These are phyloP conservation scores for Dilophus febrilis DNA, from an alignment of 2,888 invertebrate species.

Conservation along the genomic window DNA sequence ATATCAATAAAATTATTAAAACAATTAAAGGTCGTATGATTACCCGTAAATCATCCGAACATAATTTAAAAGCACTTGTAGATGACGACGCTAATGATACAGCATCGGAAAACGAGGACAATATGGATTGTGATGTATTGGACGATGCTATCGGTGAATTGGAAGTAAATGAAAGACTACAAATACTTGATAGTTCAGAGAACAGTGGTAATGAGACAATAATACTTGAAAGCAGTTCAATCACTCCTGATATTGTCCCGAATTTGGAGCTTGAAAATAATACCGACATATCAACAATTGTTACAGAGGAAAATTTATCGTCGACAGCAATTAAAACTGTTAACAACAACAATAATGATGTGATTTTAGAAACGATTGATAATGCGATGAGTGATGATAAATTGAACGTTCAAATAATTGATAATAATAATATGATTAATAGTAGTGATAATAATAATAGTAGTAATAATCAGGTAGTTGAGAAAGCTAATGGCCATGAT, in stretches of 20 bases:
- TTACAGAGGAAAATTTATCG: neutral
- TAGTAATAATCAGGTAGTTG: too few relatives aligned
- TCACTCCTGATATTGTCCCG: neutral
- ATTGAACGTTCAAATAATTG: conserved; percentile 2
- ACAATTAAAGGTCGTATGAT: neutral
- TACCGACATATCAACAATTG: too few relatives aligned
- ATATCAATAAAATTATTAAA: neutral
- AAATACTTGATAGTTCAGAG: neutral
- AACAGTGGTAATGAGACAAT: conserved; percentile 2
- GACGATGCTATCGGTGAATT: neutral
- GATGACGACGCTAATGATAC: neutral
- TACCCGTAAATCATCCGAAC: neutral
- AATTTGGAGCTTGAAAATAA: too few relatives aligned
- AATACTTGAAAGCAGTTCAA: conserved; percentile 6
- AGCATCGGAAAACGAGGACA: neutral
- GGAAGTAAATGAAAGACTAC: neutral
- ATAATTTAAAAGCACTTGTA: neutral
- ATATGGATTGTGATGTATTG: neutral
- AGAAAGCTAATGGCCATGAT: too few relatives aligned
- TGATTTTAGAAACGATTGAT: too few relatives aligned
- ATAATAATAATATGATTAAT: too few relatives aligned
- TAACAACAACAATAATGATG: neutral
- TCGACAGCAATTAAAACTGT: neutral
- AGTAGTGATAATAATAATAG: too few relatives aligned
- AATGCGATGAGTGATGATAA: neutral